Evolutionary conservation across 1,140 invertebrate species (phyloP).

Genomic region (Leptinotarsa texana): DNA sequence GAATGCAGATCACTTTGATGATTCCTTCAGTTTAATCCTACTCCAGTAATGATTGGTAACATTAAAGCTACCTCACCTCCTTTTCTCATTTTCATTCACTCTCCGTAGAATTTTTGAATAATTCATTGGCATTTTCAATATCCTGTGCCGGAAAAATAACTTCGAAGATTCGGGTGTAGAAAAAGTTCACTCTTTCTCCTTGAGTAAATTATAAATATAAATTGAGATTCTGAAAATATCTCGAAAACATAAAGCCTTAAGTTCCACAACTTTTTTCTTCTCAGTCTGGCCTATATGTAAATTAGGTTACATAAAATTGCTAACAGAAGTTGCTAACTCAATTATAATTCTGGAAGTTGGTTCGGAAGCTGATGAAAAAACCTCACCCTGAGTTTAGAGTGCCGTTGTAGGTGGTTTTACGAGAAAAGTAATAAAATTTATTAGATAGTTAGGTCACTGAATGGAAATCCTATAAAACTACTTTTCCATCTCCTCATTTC

Average conservation of each 20-base stretch:
- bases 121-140: background rate
- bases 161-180: background rate
- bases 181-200: background rate
- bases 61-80: no score
- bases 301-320: constrained; percentile 1
- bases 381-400: background rate
- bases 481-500: background rate
- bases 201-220: constrained; percentile 6
- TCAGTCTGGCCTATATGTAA: background rate
- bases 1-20: no score
- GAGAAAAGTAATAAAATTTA: constrained; percentile 1
- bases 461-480: background rate
- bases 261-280: background rate
- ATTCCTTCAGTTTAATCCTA: no score
- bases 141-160: background rate
- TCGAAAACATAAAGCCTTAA: background rate
- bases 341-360: constrained; percentile 3
- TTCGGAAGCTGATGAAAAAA: background rate
- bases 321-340: constrained; percentile 4
- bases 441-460: background rate
- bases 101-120: background rate
- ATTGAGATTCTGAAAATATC: constrained; percentile 3
- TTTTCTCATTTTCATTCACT: background rate
- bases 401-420: constrained; percentile 2
- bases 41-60: no score